A percentile compares a stretch with the other conserved stretches of the same genome.
phyloP scores from a whole-genome alignment of 2,113 vertebrate genomes.

The Larimichthys polyactis region DNA sequence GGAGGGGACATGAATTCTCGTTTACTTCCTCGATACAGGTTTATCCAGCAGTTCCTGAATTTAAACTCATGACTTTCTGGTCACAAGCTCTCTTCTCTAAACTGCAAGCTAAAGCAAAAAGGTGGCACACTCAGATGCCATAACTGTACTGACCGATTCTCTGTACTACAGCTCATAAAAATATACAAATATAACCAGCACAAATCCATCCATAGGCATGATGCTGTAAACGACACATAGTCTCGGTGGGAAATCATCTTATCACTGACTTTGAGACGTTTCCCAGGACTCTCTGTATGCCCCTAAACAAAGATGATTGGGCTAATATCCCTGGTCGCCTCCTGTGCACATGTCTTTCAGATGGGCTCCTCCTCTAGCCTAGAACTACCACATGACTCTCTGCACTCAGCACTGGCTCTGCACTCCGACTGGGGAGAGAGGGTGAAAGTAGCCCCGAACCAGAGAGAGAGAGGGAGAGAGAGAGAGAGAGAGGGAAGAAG shows the following conservation, averaged over 20 bases:
- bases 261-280: slow-evolving; percentile 72
- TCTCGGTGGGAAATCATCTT: slow-evolving; percentile 49
- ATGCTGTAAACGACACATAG: slow-evolving; percentile 33
- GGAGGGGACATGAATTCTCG: not conserved
- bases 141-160: no score
- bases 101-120: slow-evolving; percentile 13
- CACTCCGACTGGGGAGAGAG: slow-evolving; percentile 60
- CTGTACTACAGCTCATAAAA: not conserved
- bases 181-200: slow-evolving; percentile 15
- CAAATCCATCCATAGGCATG: slow-evolving; percentile 27
- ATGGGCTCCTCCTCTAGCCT: slow-evolving; percentile 69
- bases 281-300: slow-evolving; percentile 65
- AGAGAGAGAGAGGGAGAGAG: slow-evolving; percentile 64
- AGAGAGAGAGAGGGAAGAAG: slow-evolving; percentile 56
- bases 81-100: slow-evolving; percentile 34
- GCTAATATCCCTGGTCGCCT: slow-evolving; percentile 58
- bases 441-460: slow-evolving; percentile 73
- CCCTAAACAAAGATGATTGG: slow-evolving; percentile 58
- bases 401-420: slow-evolving; percentile 67
- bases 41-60: slow-evolving; percentile 28
- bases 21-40: slow-evolving; percentile 23
- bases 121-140: not conserved
- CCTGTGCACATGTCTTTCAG: slow-evolving; percentile 70
- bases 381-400: slow-evolving; percentile 76
- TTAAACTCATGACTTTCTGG: slow-evolving; percentile 34